These are phyloP conservation scores for Teleogryllus oceanicus DNA, from an alignment of 2,888 invertebrate species.

Conservation along the genomic window DNA sequence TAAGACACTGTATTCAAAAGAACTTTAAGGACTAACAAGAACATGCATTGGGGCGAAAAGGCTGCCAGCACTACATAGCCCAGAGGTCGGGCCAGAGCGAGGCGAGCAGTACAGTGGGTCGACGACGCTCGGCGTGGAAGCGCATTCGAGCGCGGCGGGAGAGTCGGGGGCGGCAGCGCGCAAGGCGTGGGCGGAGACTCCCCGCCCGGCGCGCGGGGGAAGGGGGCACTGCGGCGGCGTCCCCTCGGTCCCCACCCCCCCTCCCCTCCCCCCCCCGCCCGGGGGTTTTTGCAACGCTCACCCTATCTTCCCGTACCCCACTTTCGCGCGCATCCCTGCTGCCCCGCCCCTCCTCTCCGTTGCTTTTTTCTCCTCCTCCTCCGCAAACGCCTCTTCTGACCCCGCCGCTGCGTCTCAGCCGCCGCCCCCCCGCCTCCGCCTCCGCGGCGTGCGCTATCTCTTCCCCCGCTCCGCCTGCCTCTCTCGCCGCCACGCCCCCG, in stretches of 20 bases:
- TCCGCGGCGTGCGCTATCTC: not conserved
- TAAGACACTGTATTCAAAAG: too few species aligned
- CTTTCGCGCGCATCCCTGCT: not conserved
- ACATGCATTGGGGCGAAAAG: too few species aligned
- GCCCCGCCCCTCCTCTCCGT: not conserved
- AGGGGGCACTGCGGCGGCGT: not conserved
- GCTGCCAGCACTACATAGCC: too few species aligned
- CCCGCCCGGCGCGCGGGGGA: not conserved
- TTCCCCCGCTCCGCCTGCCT: not conserved
- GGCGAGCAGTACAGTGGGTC: too few species aligned
- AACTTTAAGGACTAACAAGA: too few species aligned
- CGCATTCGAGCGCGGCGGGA: too few species aligned
- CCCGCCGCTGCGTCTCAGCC: not conserved
- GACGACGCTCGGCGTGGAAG: too few species aligned
- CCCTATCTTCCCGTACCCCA: not conserved
- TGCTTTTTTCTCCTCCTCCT: not conserved
- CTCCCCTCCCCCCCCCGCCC: not conserved
- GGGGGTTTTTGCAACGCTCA: not conserved
- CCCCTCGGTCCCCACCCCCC: not conserved
- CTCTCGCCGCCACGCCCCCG: not conserved
- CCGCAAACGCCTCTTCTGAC: not conserved
- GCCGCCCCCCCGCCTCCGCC: not conserved
- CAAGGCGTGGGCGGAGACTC: not conserved
- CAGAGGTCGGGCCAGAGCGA: too few species aligned
- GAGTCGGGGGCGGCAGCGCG: too few species aligned